Evolutionary conservation across 2,797 vertebrate species (phyloP), one percentile per base, ranked within the genome.

Genomic region (Ambastaia sidthimunki): DNA sequence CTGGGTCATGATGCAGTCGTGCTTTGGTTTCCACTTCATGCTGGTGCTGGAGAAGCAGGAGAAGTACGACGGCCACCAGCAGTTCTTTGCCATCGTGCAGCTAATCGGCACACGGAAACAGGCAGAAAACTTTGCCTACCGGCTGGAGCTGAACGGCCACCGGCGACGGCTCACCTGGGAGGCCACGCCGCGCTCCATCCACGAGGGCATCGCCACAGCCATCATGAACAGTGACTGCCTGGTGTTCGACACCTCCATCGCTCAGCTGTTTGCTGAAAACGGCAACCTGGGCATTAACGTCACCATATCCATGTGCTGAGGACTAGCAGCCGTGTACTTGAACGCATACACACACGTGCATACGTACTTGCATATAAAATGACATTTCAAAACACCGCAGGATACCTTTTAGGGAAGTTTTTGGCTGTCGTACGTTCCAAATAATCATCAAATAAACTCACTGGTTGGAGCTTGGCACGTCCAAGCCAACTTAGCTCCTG

Each of bases 1-100:
- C 95, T 99, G 97, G 97, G 96, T 99, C 25, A 98, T 98, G 97
- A 99, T 98, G 97, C 97, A 98, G 94, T 98, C 96, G 41, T 98
- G 97, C 88, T 99, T 98, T 82, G 97, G 97, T 86, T 98, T 98
- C 91, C 97, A 98, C 90, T 98, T 99, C 91, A 93, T 93, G 89
- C 84, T 87, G 2, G 86, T 87, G 60, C 81, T 87, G 79, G 86
- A 87, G 81, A 87, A 87, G 62, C 84, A 86, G 77, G 86, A 87
- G 80, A 90, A 90, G 48, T 89, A 93, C 19, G 93, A 94, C 41
- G 94, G 93, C 41, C 94, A 94, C 84, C 94, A 94, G 88, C 94
- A 94, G 90, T 95, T 95, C 90, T 95, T 95, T 12, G 94, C 94
- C 11, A 93, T 94, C 3, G 94, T 95, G 18, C 90, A 93, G 78